Percentiles rank a stretch among this genome's conserved stretches.
phyloP scores from a whole-genome alignment of 2,113 vertebrate genomes.

The Boleophthalmus pectinirostris region DNA sequence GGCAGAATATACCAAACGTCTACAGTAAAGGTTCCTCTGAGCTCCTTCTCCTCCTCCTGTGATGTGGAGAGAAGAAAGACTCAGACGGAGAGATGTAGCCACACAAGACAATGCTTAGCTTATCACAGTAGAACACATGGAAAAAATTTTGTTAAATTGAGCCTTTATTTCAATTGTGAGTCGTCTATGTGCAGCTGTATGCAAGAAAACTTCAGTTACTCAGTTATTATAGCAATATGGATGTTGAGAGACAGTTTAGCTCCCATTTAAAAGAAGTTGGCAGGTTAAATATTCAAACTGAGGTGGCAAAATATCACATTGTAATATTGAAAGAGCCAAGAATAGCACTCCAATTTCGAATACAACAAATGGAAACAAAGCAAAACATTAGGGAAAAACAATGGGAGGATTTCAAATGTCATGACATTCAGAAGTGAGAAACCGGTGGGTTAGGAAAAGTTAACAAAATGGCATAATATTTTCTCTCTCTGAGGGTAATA shows the following conservation, averaged over 20 bases:
- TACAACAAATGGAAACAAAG: constrained; percentile 8
- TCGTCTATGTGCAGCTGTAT: background rate
- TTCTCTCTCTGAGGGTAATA: background rate
- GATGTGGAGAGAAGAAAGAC: constrained; percentile 7
- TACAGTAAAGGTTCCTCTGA: constrained; percentile 16
- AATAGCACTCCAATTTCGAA: background rate
- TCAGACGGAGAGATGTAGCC: background rate
- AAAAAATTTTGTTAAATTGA: background rate
- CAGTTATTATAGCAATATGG: constrained; percentile 30
- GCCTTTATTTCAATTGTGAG: background rate
- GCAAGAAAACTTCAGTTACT: constrained; percentile 26
- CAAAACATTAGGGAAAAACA: constrained; percentile 12
- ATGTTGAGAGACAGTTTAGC: background rate
- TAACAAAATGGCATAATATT: background rate
- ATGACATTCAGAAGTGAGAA: constrained; percentile 4
- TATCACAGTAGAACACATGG: constrained; percentile 31
- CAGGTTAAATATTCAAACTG: background rate
- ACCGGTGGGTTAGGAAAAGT: background rate
- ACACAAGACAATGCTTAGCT: constrained; percentile 22
- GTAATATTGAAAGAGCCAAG: constrained; percentile 1
- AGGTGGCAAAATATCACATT: background rate
- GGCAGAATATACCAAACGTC: constrained; percentile 23
- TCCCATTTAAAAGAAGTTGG: constrained; percentile 5
- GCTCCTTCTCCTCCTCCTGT: constrained; percentile 2
- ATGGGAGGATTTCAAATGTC: constrained; percentile 10